A percentile compares a stretch with the other conserved stretches of the same genome.
phyloP scores from a whole-genome alignment of 2,888 invertebrate genomes.

The Leptopilina drosophilae region DNA sequence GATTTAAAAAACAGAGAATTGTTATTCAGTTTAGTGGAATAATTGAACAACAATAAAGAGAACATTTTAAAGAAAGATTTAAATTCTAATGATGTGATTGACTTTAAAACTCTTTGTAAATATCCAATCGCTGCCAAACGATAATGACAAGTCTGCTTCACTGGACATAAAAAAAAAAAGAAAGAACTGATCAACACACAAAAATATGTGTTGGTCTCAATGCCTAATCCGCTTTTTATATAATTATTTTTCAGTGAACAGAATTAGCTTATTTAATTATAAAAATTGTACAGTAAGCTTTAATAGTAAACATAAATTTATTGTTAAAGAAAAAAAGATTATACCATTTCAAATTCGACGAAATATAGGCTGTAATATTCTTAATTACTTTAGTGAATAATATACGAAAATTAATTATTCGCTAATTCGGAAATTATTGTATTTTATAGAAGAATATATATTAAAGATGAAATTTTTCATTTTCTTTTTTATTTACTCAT shows the following conservation, averaged over 20 bases:
- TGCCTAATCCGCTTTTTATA: slow-evolving; percentile 24
- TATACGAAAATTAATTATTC: neutral
- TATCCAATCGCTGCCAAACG: slow-evolving; percentile 64
- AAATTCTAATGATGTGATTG: slow-evolving; percentile 14
- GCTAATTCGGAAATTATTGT: neutral
- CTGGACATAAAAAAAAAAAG: slow-evolving; percentile 17
- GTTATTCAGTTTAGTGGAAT: neutral
- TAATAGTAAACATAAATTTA: slow-evolving; percentile 18
- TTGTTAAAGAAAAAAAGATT: slow-evolving; percentile 1
- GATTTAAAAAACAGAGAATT: neutral
- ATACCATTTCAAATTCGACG: slow-evolving; percentile 6
- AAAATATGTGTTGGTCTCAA: slow-evolving; percentile 9
- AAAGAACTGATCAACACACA: slow-evolving; percentile 31
- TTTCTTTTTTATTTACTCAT: neutral
- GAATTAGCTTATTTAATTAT: slow-evolving; percentile 36
- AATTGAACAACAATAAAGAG: neutral
- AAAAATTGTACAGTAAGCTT: slow-evolving; percentile 30
- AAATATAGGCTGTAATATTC: slow-evolving; percentile 28
- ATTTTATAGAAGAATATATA: neutral
- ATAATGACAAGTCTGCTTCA: slow-evolving; percentile 51
- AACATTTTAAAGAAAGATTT: slow-evolving; percentile 2
- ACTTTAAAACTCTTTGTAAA: slow-evolving; percentile 49
- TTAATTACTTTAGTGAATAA: neutral
- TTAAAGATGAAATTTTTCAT: neutral
- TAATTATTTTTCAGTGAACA: slow-evolving; percentile 41